Base-by-base conservation (phyloP, 2,113 vertebrate species). In the Acrocephalus arundinaceus region DNA sequence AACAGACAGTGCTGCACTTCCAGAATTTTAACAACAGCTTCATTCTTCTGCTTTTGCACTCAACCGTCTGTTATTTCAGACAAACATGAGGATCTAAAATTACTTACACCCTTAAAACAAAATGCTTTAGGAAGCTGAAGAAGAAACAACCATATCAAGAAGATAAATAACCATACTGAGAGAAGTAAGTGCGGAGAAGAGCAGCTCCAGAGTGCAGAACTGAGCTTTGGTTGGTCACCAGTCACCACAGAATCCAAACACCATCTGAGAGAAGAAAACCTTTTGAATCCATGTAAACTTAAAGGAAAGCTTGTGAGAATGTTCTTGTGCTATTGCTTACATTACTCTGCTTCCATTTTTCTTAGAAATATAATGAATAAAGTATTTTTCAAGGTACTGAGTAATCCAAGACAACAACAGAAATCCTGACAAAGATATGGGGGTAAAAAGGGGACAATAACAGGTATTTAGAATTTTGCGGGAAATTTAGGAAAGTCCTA, bases 1-100 rank as follows among this genome's bases (percentile, higher is more conserved):
- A 97, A 94, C 88, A 96, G 80, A 79, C 48, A 70, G 77, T 51
- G 55, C 66, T 95, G 87, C 22, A 19, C 92, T 96, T 97, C 88
- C 76, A 96, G 96, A 97, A 97, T 97, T 96, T 97, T 95, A 97
- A 97, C 95, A 96, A 87, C 37, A 5, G 82, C 92, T 95, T 97
- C 74, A 96, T 95, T 97, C 93, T 97, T 87, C 81, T 96, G 95
- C 89, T 95, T 95, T 95, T 90, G 76, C 58, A 80, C 55, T 91
- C 63, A 92, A n/a, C 37, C 1, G 21, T 35, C 73, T 95, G 87
- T 41, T 86, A 59, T 75, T 95, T 90, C 80, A 95, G 80, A 89
- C 59, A 91, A 95, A 82, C 41, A 94, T 4, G 35, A 35, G 10
- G 57, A 90, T 90, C 87, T 71, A 41, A 90, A 96, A 93, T 90